Evolutionary conservation across 2,797 vertebrate genomes (phyloP).

Genomic region (Lophotriccus pileatus): DNA sequence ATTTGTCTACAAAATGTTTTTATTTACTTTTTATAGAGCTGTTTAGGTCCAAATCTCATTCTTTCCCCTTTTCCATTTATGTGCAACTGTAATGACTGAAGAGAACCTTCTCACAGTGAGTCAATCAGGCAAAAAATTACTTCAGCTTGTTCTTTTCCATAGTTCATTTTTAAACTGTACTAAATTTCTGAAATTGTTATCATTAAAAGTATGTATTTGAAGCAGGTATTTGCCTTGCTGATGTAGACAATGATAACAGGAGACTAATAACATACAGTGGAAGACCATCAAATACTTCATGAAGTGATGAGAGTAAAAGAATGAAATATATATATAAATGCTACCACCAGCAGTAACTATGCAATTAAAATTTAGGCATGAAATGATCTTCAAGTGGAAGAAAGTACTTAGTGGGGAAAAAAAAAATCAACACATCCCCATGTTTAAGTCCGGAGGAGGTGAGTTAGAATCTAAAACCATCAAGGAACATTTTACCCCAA

Average conservation of each 20-base stretch:
- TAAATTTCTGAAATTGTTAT: background rate
- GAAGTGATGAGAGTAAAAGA: background rate
- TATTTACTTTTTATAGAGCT: background rate
- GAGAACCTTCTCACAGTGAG: background rate
- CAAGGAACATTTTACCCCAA: background rate
- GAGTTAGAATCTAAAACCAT: background rate
- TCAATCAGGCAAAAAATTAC: background rate
- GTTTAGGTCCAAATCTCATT: background rate
- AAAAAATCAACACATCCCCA: background rate
- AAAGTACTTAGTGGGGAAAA: background rate
- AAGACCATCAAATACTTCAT: background rate
- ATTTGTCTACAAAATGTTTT: background rate
- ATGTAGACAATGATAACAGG: background rate
- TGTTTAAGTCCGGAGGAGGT: background rate
- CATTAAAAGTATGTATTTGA: background rate
- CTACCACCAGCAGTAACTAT: background rate
- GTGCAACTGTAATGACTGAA: background rate
- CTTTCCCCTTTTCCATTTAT: background rate
- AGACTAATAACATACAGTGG: background rate
- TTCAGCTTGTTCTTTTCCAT: background rate
- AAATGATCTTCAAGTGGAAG: background rate
- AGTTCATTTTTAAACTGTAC: background rate
- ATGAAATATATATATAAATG: background rate
- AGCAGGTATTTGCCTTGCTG: background rate
- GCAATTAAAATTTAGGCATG: background rate